Evolutionary conservation across 2,888 invertebrate genomes (phyloP).

Genomic region (Phlogophora meticulosa): DNA sequence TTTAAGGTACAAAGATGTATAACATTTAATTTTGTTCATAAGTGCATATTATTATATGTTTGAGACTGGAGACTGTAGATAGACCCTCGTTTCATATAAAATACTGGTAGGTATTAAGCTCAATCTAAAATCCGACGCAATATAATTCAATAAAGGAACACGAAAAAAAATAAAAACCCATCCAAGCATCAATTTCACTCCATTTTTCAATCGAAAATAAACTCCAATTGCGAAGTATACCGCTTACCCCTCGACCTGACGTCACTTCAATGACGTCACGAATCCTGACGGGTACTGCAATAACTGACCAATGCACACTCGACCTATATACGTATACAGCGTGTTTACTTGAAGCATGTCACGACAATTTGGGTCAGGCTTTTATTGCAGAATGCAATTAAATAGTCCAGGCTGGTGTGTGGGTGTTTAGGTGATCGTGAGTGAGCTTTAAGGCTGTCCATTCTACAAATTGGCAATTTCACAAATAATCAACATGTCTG

Average conservation of each 20-base stretch:
- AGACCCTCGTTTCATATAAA: too few species aligned
- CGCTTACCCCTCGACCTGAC: constrained; percentile 1
- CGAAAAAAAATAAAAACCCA: constrained; percentile 4
- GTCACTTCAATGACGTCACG: constrained; percentile 38
- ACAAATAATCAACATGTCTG: too few species aligned
- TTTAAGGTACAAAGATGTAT: too few species aligned
- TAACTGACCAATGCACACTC: constrained; percentile 53
- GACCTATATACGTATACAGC: constrained; percentile 42
- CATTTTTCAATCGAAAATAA: constrained; percentile 32
- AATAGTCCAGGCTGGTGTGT: neutral
- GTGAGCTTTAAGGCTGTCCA: neutral
- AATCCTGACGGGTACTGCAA: constrained; percentile 31
- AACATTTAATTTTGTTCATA: too few species aligned
- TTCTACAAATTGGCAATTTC: too few species aligned
- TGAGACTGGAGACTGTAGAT: too few species aligned
- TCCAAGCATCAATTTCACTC: neutral
- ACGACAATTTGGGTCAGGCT: constrained; percentile 41
- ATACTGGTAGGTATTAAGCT: too few species aligned
- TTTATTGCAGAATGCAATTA: constrained; percentile 40
- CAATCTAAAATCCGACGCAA: too few species aligned
- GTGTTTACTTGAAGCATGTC: constrained; percentile 12
- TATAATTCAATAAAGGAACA: too few species aligned
- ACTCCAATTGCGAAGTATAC: neutral
- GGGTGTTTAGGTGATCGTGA: neutral
- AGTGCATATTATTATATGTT: too few species aligned